Evolutionary conservation across 2,797 vertebrate species (phyloP), one percentile per base, ranked within the genome.

Genomic region (Macrochelys suwanniensis): DNA sequence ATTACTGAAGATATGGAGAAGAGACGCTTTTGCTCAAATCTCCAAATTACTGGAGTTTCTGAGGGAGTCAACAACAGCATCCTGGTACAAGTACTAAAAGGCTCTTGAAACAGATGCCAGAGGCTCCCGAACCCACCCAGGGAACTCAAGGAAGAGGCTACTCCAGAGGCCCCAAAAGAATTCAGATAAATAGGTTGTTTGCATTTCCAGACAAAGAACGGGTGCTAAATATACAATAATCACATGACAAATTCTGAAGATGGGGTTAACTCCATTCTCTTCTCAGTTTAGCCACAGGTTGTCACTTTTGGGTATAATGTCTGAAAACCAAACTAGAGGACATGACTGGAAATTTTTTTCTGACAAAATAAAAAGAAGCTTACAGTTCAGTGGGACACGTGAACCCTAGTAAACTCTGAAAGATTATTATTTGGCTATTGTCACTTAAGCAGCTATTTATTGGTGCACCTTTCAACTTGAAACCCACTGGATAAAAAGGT

Each of bases 11-110:
- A 65, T 5, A 7, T 17, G 19, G 31, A 4, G 19, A 26, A 78
- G 25, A 83, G 37, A 91, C 93, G 87, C 56, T 37, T 12, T 28
- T 81, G 51, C 47, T 92, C 61, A 88, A 68, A 95, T 85, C 56
- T 77, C n/a, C 47, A 88, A 89, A 68, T 37, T 68, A 68, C 61
- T 21, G 71, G 4, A 26, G 15, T 3, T 65, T 68, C 57, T 83
- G 50, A 19, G 47, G 57, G 53, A 81, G 19, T 1, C 33, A 89
- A 51, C 3, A 2, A 47, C 57, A 93, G 0, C 33, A 37, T 68
- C 33, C 5, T n/a, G 17, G 61, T 68, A n/a, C 16, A 68, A 37
- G 33, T 17, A 17, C 61, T 65, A 68, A 68, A 16, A 17, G 9
- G 33, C 7, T 68, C 61, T 68, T 37, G 61, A 17, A 68, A 21